Percentiles rank a stretch among this genome's conserved stretches.
phyloP scores from a whole-genome alignment of 1,140 invertebrate genomes.

The Drosophila bifasciata region DNA sequence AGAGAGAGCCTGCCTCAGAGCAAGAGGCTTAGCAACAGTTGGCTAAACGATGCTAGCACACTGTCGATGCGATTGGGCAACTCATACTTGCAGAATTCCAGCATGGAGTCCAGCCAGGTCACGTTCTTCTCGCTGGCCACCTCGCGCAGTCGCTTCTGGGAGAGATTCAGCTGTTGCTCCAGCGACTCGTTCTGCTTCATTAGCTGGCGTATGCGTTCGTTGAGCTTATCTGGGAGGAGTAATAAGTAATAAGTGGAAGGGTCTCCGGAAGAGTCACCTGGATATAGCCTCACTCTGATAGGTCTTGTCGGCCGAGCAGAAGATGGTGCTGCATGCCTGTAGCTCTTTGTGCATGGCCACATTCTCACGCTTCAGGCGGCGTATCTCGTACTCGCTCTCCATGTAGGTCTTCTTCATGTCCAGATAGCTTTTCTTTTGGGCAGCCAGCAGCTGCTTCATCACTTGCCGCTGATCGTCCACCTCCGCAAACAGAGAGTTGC shows the following conservation, averaged over 20 bases:
- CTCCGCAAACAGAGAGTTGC: constrained; percentile 86
- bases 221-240: constrained; percentile 74
- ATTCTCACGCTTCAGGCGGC: constrained; percentile 83
- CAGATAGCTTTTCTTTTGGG: constrained; percentile 81
- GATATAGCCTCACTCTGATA: constrained; percentile 64
- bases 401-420: constrained; percentile 83
- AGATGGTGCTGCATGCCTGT: constrained; percentile 75
- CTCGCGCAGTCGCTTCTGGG: constrained; percentile 67
- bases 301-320: constrained; percentile 75
- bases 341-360: constrained; percentile 77
- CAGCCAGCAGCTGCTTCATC: constrained; percentile 81
- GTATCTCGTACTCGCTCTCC: constrained; percentile 83
- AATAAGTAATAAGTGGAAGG: neutral
- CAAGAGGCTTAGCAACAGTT: constrained; percentile 51
- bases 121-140: constrained; percentile 72
- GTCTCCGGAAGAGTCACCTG: neutral
- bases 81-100: constrained; percentile 83
- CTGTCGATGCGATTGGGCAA: constrained; percentile 59
- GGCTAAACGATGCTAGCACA: constrained; percentile 49
- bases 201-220: constrained; percentile 72
- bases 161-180: constrained; percentile 57
- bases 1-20: constrained; percentile 58
- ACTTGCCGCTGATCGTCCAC: constrained; percentile 85
- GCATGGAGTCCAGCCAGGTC: constrained; percentile 81
- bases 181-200: constrained; percentile 65